Percentiles rank a stretch among this genome's conserved stretches.
Evolutionary conservation across 2,113 vertebrate species (phyloP).

Genomic region (Lagopus muta): DNA sequence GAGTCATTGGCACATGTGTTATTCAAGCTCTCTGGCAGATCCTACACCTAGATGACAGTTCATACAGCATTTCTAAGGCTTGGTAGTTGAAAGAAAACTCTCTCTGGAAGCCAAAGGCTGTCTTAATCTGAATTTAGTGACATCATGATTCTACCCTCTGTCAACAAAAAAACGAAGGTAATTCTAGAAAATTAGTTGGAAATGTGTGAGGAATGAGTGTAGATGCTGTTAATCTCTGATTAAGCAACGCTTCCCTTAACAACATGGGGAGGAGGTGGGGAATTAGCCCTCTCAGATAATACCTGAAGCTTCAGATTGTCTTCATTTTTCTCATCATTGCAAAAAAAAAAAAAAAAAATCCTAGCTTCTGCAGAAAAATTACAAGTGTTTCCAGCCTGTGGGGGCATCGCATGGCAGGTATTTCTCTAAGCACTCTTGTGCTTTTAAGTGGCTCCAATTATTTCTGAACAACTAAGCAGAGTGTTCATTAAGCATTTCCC

Average conservation of each 20-base stretch:
- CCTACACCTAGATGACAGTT: accelerated
- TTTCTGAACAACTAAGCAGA: conserved; percentile 35
- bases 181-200: neutral
- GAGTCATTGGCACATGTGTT: accelerated
- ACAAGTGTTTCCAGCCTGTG: neutral
- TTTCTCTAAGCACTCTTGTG: conserved; percentile 10
- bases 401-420: neutral
- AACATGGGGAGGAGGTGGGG: neutral
- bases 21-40: neutral
- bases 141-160: neutral
- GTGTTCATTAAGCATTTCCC: conserved; percentile 55
- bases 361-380: neutral
- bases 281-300: neutral
- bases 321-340: neutral
- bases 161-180: neutral
- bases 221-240: neutral
- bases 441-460: conserved; percentile 66
- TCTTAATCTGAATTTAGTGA: neutral
- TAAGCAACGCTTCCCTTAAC: neutral
- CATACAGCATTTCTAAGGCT: neutral
- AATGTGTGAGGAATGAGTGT: neutral
- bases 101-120: neutral
- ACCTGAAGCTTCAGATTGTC: neutral
- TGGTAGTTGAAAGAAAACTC: neutral
- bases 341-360: neutral